Evolutionary conservation across 2,113 vertebrate species (phyloP).

Genomic region (Sinocyclocheilus maitianheensis): DNA sequence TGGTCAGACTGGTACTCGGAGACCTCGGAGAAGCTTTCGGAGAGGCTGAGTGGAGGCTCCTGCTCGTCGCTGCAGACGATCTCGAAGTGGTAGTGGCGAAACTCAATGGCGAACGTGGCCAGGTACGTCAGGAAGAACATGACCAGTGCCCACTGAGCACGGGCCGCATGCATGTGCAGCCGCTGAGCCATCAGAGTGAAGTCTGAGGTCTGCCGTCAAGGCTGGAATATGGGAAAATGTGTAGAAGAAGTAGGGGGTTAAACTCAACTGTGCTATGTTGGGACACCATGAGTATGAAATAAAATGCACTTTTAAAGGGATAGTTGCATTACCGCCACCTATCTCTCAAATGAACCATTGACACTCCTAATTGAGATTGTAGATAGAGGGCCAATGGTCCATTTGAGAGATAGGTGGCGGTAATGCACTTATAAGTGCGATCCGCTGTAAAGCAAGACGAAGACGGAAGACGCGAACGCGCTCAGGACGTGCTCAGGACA

Average conservation of each 20-base stretch:
- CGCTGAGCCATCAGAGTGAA: conserved; percentile 77
- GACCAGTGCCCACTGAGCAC: conserved; percentile 87
- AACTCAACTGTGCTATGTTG: too few relatives aligned
- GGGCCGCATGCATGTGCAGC: conserved; percentile 80
- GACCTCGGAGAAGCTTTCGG: conserved; percentile 76
- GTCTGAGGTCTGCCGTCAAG: conserved; percentile 79
- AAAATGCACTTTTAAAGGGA: too few relatives aligned
- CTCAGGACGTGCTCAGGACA: too few relatives aligned
- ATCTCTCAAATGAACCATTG: too few relatives aligned
- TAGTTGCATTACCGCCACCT: too few relatives aligned
- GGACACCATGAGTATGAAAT: too few relatives aligned
- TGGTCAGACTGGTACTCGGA: conserved; percentile 72
- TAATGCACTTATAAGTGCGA: too few relatives aligned
- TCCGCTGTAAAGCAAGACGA: too few relatives aligned
- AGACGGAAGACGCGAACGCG: too few relatives aligned
- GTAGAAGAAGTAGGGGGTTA: background rate
- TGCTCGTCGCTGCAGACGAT: conserved; percentile 78
- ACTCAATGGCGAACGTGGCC: conserved; percentile 86
- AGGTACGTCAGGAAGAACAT: conserved; percentile 89
- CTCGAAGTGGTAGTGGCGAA: conserved; percentile 85
- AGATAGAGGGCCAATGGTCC: too few relatives aligned
- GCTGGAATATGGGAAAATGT: conserved; percentile 29
- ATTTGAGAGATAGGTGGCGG: too few relatives aligned
- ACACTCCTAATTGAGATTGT: too few relatives aligned
- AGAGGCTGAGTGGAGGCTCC: conserved; percentile 76